Evolutionary conservation across 2,113 vertebrate genomes (phyloP).

Genomic region (Dromiciops gliroides): DNA sequence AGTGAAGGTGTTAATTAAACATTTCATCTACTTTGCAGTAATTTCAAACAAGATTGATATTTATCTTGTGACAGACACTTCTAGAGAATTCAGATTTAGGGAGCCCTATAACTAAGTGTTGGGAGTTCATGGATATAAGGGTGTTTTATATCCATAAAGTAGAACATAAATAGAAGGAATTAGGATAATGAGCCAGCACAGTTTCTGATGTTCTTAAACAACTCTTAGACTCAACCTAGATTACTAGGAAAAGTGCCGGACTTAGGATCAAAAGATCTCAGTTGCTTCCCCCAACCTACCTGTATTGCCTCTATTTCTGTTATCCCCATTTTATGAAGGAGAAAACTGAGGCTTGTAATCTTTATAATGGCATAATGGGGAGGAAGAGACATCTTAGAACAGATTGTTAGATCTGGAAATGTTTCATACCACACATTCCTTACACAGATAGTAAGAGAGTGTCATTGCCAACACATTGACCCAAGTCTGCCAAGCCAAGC

Average conservation of each 20-base stretch:
- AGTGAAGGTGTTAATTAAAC: constrained; percentile 11
- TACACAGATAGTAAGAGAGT: not conserved
- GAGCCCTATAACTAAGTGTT: not conserved
- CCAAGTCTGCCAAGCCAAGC: not conserved
- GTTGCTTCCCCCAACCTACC: not conserved
- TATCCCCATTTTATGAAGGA: not conserved
- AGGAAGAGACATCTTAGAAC: not conserved
- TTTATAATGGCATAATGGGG: not conserved
- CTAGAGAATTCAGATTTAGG: not conserved
- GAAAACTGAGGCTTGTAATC: not conserved
- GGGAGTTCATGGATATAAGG: not conserved
- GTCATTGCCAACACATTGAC: not conserved
- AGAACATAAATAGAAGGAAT: not conserved
- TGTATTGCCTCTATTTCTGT: not conserved
- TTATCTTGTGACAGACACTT: not conserved
- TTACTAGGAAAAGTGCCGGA: not conserved
- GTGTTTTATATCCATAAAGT: not conserved
- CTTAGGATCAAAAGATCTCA: not conserved
- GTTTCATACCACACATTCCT: not conserved
- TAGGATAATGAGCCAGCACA: not conserved
- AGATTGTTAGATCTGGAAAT: not conserved
- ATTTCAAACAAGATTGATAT: constrained; percentile 9
- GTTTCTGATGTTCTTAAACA: not conserved
- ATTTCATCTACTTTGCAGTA: constrained; percentile 3
- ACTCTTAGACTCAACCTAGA: not conserved